Evolutionary conservation across 2,797 vertebrate genomes (phyloP), one percentile per base, ranked within the genome.

Genomic region (Pseudochromis fuscus): DNA sequence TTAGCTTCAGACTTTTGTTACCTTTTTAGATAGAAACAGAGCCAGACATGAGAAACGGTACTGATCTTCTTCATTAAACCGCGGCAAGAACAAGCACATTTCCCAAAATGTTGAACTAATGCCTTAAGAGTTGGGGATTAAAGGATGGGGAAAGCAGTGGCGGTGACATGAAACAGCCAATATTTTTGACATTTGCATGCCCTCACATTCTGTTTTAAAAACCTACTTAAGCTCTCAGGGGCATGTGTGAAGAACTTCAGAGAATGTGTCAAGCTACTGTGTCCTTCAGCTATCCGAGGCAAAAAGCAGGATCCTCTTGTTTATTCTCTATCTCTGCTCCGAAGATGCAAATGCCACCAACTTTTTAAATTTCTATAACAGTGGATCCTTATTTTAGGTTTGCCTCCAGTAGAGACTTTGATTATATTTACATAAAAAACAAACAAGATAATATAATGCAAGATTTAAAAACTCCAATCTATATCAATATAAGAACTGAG

Each of bases 141-240:
- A 81, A 63, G 18, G 51, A 48, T 56, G 37, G 53, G 50, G 55
- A 42, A 81, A 66, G 42, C 37, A 19, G 46, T 37, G 37, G 19
- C 53, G 53, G 38, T 82, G 71, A 81, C 51, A 69, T 21, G 61
- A 65, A 82, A 75, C 59, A 81, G 50, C 52, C 48, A 67, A 30
- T 83, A 48, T 79, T 72, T 87, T 27, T 79, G 78, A 85, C 72
- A 65, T 84, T 79, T 85, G 51, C 52, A 69, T 77, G 75, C 59
- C 58, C 74, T 83, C 61, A 52, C 49, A 83, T 79, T 83, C 13
- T 25, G 60, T 75, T 79, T 64, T 25, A 68, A 55, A 90, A 91
- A 85, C 88, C 67, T 79, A 69, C 73, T 89, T 85, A 81, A 84
- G 75, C 75, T 80, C 84, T 90, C 82, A 55, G 57, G 35, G 37